Conservation (phyloP, 2,888 invertebrate genomes). For the Yponomeuta plumbellus region DNA sequence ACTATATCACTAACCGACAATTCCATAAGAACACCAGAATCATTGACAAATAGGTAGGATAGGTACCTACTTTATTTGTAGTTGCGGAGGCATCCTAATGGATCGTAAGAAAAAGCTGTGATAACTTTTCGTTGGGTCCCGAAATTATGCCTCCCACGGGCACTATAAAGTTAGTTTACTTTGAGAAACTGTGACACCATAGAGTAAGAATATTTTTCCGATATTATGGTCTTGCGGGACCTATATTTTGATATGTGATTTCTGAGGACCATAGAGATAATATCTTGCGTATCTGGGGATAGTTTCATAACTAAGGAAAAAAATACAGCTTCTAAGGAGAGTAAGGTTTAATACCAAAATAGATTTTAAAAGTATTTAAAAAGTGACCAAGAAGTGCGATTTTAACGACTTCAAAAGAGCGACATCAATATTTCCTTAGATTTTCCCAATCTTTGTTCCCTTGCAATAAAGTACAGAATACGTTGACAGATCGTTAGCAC, state of each 20-base stretch:
- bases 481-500: no score
- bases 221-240: background rate
- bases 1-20: no score
- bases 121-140: background rate
- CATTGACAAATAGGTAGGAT: no score
- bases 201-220: background rate
- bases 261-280: background rate
- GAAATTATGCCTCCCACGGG: constrained; percentile 4
- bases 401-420: no score
- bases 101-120: background rate
- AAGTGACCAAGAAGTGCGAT: no score
- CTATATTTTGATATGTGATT: background rate
- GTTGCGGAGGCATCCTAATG: constrained; percentile 17
- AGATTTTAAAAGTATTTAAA: no score
- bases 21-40: no score
- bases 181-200: background rate
- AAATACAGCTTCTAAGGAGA: background rate
- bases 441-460: no score
- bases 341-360: no score
- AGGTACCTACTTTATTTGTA: no score
- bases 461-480: no score
- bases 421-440: no score
- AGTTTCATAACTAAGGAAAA: background rate
- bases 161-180: background rate
- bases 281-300: background rate